Evolutionary conservation across 2,888 invertebrate species (phyloP), one percentile per base, ranked within the genome.

Genomic region (Cryptocephalus moraei): DNA sequence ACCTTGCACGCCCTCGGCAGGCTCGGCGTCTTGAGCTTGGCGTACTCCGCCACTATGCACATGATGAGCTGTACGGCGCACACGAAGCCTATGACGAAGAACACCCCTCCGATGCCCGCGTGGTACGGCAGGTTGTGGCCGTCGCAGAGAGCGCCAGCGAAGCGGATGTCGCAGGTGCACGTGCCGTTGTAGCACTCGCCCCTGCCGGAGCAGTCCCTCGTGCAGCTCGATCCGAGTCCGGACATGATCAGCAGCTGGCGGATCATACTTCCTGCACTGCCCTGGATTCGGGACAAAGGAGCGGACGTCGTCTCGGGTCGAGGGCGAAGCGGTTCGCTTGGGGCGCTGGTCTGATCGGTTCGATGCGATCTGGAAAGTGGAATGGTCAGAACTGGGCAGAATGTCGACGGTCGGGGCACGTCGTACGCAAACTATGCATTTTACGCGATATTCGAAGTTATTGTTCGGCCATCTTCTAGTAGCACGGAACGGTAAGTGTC

Each of bases 101-200:
- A 92, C 36, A 91, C 77, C 6, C 82, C 80, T 32, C 84, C 84
- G 50, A 84, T 82, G 53, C 78, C 80, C 32, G 76, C 77, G 62
- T 80, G 88, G 65, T 91, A 92, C 32, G 86, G 85, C 59, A 89
- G 69, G 72, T 92, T 91, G 53, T 86, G 88, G 32, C 84, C 83
- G 49, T 84, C 83, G 67, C 92, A 89, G 63, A 85, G 80, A 50
- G 85, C 83, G 9, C 92, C 92, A 50, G 90, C 79, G 69, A 85
- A 93, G 46, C 82, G 79, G 60, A 92, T 92, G 77, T 91, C 91
- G 71, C 92, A 92, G 58, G 91, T 77, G 67, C 92, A 92, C 46
- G 90, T 91, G 55, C 91, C 91, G 69, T 92, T 90, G 67, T 87
- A 80, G 71, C 92, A 92, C 73, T 92, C 92, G 13, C 92, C 92